Percentiles rank a stretch among this genome's conserved stretches.
These are phyloP conservation scores for Lordiphosa andalusiaca DNA, from an alignment of 2,888 invertebrate species.

Conservation along the genomic window DNA sequence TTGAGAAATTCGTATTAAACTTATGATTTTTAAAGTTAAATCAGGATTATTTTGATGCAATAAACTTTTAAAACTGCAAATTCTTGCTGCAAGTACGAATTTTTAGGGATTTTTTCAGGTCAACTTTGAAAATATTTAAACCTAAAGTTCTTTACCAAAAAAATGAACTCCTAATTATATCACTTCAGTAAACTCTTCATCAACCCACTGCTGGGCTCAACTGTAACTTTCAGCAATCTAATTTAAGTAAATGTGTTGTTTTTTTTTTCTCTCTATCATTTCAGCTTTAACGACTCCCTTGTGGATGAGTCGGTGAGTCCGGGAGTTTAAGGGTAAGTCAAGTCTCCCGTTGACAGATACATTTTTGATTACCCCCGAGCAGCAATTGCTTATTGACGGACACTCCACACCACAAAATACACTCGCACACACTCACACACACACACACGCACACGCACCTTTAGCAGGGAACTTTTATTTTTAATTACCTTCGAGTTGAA, in stretches of 20 bases:
- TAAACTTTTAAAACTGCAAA: too few relatives aligned
- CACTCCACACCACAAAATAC: too few relatives aligned
- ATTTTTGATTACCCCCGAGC: slow-evolving; percentile 53
- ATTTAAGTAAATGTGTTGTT: slow-evolving; percentile 58
- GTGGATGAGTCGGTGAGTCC: slow-evolving; percentile 8
- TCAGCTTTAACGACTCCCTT: slow-evolving; percentile 63
- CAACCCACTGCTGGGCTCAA: background rate
- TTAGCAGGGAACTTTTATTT: slow-evolving; percentile 17
- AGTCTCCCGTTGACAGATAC: slow-evolving; percentile 34
- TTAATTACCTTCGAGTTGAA: slow-evolving; percentile 25
- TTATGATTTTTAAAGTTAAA: too few relatives aligned
- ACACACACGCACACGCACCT: slow-evolving; percentile 3
- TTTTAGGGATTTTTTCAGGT: too few relatives aligned
- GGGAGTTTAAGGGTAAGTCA: slow-evolving; percentile 31
- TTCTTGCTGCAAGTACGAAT: too few relatives aligned
- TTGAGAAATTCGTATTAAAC: too few relatives aligned
- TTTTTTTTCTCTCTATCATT: slow-evolving; percentile 34
- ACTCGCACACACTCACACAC: background rate
- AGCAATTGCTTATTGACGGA: slow-evolving; percentile 36
- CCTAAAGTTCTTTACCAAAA: too few relatives aligned
- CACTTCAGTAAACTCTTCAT: too few relatives aligned
- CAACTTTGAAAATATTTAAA: too few relatives aligned
- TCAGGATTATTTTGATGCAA: too few relatives aligned
- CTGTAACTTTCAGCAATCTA: slow-evolving; percentile 36
- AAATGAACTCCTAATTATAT: too few relatives aligned